Percentiles rank a stretch among this genome's conserved stretches.
These are phyloP conservation scores for Aegithalos caudatus DNA, from an alignment of 2,113 vertebrate species.

Conservation along the genomic window DNA sequence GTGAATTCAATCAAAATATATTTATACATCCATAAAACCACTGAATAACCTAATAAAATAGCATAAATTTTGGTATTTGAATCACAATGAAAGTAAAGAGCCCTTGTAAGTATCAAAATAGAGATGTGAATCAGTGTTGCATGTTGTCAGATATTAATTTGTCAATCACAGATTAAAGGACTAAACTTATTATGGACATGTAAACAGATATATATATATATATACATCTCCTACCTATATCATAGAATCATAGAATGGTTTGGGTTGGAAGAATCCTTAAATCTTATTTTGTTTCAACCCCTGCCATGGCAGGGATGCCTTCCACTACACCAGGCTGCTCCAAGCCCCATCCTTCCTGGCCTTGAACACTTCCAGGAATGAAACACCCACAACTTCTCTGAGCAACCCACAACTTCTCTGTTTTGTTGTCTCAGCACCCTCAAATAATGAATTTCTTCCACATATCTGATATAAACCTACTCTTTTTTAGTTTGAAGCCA, in stretches of 20 bases:
- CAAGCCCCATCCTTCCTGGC: background rate
- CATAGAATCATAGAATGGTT: background rate
- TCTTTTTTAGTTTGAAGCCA: background rate
- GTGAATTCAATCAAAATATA: background rate
- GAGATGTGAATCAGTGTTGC: background rate
- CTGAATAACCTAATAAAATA: background rate
- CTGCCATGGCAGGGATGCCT: background rate
- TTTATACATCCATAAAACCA: background rate
- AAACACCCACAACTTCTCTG: background rate
- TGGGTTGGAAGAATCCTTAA: background rate
- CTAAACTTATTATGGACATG: background rate
- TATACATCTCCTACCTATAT: background rate
- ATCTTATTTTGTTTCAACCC: rapidly evolving
- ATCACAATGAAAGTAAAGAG: background rate
- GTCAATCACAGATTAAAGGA: background rate
- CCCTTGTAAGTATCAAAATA: background rate
- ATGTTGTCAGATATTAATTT: background rate
- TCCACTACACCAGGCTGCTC: background rate
- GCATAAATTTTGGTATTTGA: background rate
- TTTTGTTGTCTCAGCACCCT: background rate
- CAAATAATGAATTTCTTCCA: background rate
- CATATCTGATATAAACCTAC: background rate
- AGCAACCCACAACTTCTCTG: background rate
- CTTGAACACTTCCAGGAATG: background rate
- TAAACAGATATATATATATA: background rate